Base-by-base conservation (phyloP, 2,888 invertebrate genomes). In the Acleris emargana region DNA sequence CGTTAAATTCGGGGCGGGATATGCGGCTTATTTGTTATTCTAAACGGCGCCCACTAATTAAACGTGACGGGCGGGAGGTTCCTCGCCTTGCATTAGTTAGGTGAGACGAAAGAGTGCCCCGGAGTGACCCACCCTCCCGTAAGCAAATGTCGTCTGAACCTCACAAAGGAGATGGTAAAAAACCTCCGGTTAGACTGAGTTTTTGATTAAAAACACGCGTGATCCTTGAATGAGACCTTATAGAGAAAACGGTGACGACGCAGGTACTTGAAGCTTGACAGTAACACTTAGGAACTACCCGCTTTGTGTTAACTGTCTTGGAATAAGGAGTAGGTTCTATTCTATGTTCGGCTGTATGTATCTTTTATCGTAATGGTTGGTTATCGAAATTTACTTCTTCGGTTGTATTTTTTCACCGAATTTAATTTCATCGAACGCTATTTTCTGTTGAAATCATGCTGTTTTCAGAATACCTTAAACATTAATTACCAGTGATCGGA, bases 41-140 rank as follows among this genome's bases (percentile, higher is more conserved):
- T 52, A 61, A 66, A 66, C 66, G 51, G 47, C 45, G 42, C 60
- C 51, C 32, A 50, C 66, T 60, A 66, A 66, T 66, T 57, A 66
- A 61, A 66, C 66, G 66, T 52, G 55, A 60, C 64, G 43, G 16
- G 43, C 17, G 42, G 16, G 49, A 7, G 22, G 38, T 5, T n/a
- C 20, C 54, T 32, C 62, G n/a, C 54, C 42, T 43, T 57, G 61
- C 58, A 64, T 64, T 52, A 64, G 52, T 58, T 53, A 43, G 50
- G 50, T 17, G 62, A 62, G 28, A 55, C 47, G 47, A 20, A 50
- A 62, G 20, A 60, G n/a, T 7, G 28, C 11, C 9, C 47, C 22
- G 7, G 28, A 13, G 11, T 61, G 61, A 38, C 53, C 61, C 11
- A 38, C 53, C 61, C 11, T 13, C 17, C 43, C 45, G 53, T 52